A percentile compares a stretch with the other conserved stretches of the same genome.
Evolutionary conservation across 2,797 vertebrate species (phyloP).

Genomic region (Chiroxiphia lanceolata): DNA sequence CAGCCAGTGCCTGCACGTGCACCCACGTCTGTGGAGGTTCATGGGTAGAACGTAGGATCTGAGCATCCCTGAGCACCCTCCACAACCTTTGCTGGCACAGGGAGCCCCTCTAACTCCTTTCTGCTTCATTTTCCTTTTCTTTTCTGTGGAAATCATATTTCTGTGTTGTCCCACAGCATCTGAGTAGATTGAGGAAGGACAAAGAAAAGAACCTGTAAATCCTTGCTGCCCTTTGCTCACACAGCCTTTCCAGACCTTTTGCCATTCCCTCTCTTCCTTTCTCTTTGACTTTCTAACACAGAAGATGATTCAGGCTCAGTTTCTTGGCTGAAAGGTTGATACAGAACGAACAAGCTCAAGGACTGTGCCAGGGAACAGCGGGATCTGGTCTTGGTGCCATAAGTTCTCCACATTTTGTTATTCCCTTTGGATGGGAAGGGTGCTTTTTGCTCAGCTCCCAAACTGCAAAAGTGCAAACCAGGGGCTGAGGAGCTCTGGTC

Average conservation of each 20-base stretch:
- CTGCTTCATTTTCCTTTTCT: background rate
- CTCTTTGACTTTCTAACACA: background rate
- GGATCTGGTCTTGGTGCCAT: conserved; percentile 1
- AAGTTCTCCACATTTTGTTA: background rate
- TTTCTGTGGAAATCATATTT: background rate
- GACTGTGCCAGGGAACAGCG: background rate
- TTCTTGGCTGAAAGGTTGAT: conserved; percentile 14
- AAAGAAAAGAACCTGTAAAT: background rate
- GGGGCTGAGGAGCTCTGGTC: background rate
- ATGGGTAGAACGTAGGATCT: fast-evolving
- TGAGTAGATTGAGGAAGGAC: background rate
- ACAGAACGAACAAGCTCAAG: background rate
- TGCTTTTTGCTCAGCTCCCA: background rate
- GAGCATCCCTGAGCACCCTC: background rate
- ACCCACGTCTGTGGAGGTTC: background rate
- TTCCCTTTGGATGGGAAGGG: background rate
- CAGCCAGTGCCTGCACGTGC: background rate
- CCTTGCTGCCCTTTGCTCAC: background rate
- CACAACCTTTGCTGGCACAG: background rate
- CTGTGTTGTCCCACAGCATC: background rate
- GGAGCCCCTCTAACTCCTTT: background rate
- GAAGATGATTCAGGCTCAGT: background rate
- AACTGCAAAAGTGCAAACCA: background rate
- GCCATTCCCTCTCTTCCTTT: background rate
- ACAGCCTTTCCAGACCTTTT: background rate